Conservation (phyloP, 2,888 invertebrate species). For the Sericinus montela region DNA sequence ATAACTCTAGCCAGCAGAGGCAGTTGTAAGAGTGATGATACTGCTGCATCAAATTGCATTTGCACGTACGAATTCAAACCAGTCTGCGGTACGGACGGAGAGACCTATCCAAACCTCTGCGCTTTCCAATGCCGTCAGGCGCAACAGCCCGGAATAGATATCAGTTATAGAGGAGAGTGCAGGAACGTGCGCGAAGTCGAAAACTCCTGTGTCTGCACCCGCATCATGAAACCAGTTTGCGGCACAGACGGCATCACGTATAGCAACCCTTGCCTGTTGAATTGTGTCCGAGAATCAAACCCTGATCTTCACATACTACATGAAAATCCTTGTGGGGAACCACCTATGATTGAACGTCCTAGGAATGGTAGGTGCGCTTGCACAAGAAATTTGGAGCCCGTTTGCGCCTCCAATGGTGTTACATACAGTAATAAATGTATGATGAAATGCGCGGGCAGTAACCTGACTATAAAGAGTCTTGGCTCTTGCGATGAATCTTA, state of each 20-base stretch:
- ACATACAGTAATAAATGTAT: constrained; percentile 85
- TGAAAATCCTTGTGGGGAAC: constrained; percentile 25
- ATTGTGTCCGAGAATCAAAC: constrained; percentile 19
- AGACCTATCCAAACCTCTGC: constrained; percentile 38
- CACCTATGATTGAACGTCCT: background rate
- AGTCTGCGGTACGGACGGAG: constrained; percentile 32
- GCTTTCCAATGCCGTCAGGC: constrained; percentile 25
- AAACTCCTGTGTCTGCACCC: background rate
- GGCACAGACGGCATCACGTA: constrained; percentile 85
- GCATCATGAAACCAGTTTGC: constrained; percentile 73
- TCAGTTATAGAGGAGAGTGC: constrained; percentile 7
- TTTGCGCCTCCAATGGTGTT: constrained; percentile 84
- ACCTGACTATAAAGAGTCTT: constrained; percentile 19
- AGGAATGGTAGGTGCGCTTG: constrained; percentile 26
- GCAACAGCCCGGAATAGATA: background rate
- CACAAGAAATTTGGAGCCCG: constrained; percentile 46
- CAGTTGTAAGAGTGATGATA: constrained; percentile 9
- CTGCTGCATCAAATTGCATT: background rate
- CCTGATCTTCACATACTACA: constrained; percentile 24
- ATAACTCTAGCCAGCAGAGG: background rate
- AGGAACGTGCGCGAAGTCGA: background rate
- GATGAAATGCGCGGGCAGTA: constrained; percentile 61
- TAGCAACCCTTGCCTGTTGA: constrained; percentile 58
- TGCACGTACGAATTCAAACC: constrained; percentile 26
- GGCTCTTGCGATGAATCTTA: constrained; percentile 23